Conservation (phyloP, 2,113 vertebrate genomes). For the Eleginops maclovinus region DNA sequence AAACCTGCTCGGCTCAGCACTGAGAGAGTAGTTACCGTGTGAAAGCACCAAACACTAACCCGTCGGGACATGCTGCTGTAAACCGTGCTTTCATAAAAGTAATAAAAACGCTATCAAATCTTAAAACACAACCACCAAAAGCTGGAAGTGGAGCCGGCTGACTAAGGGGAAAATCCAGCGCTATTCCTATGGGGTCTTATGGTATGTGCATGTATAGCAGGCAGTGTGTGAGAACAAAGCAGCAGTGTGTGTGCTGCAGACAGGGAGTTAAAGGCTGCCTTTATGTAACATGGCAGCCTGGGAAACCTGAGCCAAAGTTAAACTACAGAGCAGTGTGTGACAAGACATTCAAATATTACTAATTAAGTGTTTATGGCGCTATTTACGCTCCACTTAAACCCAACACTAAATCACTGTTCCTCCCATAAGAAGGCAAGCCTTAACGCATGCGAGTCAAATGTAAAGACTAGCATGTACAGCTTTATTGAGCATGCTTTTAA, state of each 20-base stretch:
- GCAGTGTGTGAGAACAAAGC: slow-evolving; percentile 64
- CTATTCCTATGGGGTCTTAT: slow-evolving; percentile 3
- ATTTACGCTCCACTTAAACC: background rate
- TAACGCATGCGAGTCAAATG: no score
- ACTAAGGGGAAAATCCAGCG: background rate
- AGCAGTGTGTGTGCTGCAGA: slow-evolving; percentile 55
- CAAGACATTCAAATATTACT: background rate
- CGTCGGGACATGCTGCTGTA: background rate
- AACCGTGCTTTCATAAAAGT: background rate
- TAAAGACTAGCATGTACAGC: no score
- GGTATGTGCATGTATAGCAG: slow-evolving; percentile 51
- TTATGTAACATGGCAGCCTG: slow-evolving; percentile 31
- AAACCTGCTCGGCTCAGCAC: background rate
- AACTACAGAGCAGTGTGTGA: background rate
- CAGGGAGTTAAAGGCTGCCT: slow-evolving; percentile 42
- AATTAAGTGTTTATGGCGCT: background rate
- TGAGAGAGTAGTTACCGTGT: background rate
- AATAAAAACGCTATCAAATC: background rate
- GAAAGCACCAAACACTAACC: background rate
- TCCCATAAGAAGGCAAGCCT: background rate
- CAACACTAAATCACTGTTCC: background rate
- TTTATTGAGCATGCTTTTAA: no score
- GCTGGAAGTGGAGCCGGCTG: background rate
- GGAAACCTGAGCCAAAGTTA: slow-evolving; percentile 33
- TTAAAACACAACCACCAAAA: no score